Evolutionary conservation across 1,140 invertebrate genomes (phyloP), one percentile per base, ranked within the genome.

Genomic region (Tenebrio molitor): DNA sequence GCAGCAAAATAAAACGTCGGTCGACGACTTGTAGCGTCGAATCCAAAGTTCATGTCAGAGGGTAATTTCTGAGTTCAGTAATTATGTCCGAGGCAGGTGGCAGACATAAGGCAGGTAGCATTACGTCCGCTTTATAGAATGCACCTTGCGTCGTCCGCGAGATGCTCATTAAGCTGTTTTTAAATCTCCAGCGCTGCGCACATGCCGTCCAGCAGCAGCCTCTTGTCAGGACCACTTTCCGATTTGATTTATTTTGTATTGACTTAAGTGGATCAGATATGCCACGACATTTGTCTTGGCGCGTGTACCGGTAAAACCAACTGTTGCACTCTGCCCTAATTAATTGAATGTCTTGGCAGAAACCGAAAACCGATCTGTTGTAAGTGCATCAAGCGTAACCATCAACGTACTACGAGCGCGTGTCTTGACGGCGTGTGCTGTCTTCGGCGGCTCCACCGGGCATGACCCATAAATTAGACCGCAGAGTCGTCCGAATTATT

Each of bases 21-120:
- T 58, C 50, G 50, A 29, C 50, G 50, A 58, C 36, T 39, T 12
- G 36, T 12, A 39, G 5, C 46, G 46, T 53, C 16, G 17, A 23
- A 53, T 53, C 17, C 46, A 68, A 53, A 70, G 46, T 62, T 62
- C 44, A 39, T 70, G 68, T 70, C 53, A 58, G 44, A 70, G 46
- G 46, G 69, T 71, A 71, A 70, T 70, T 70, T 69, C 58, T 70
- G 53, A 36, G 17, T 53, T 29, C 23, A 34, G 29, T 70, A 53
- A 71, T 71, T 71, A 71, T 21, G 23, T 42, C 36, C 16, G 21
- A 29, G 39, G 53, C 69, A 71, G 69, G 69, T 71, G 69, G 69
- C 7, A 71, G 69, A 42, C 69, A 71, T 62, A 62, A 66, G 69
- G 58, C 69, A 71, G 69, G 69, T 71, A 63, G 69, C 16, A 29